A percentile compares a stretch with the other conserved stretches of the same genome.
phyloP scores from a whole-genome alignment of 2,113 vertebrate genomes.

The Spermophilus dauricus region DNA sequence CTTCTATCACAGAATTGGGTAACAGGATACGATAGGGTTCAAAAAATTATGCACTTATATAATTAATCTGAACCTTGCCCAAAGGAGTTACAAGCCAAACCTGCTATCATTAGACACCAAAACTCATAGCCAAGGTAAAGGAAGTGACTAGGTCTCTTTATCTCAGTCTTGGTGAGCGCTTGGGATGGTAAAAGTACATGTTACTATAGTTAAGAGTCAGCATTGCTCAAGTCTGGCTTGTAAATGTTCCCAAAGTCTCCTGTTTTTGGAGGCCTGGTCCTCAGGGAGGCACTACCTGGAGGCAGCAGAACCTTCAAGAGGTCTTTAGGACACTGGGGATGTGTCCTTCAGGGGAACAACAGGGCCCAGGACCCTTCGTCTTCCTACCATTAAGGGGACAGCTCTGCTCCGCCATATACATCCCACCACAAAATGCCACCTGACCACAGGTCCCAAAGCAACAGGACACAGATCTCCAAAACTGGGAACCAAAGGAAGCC shows the following conservation, averaged over 20 bases:
- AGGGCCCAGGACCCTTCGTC: neutral
- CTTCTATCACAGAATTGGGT: constrained; percentile 41
- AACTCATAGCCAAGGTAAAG: constrained; percentile 47
- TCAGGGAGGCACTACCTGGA: neutral
- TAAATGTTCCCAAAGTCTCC: no score
- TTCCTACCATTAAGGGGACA: neutral
- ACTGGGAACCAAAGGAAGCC: neutral
- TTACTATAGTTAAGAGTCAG: neutral
- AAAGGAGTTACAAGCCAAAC: constrained; percentile 43
- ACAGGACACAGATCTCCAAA: neutral
- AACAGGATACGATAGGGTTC: constrained; percentile 9
- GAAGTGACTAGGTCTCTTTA: neutral
- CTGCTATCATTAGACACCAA: constrained; percentile 45
- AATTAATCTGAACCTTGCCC: constrained; percentile 54
- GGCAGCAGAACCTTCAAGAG: neutral
- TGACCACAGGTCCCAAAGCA: neutral
- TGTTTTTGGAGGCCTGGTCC: neutral
- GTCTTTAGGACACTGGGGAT: neutral
- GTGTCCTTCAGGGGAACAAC: neutral
- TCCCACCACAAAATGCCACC: neutral
- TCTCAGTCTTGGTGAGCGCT: neutral
- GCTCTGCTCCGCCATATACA: neutral
- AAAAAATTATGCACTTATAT: constrained; percentile 15
- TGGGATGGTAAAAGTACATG: neutral
- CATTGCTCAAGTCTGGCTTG: neutral